A percentile compares a stretch with the other conserved stretches of the same genome.
phyloP scores from a whole-genome alignment of 2,888 invertebrate species.

The Mycalesis mineus region DNA sequence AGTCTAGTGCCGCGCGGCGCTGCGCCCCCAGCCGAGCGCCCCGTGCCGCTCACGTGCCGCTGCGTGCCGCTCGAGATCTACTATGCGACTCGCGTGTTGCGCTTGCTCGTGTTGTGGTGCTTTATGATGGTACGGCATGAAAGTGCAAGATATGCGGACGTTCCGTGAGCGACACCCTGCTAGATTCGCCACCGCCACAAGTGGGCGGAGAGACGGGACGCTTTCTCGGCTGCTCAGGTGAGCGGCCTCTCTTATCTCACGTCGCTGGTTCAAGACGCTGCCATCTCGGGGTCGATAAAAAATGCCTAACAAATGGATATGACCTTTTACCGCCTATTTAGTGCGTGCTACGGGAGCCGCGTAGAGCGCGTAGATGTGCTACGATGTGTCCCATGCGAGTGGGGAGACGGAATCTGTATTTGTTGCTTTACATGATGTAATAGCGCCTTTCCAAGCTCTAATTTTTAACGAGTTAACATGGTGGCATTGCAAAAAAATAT shows the following conservation, averaged over 20 bases:
- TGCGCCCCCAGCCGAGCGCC: slow-evolving; percentile 40
- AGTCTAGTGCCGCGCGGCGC: slow-evolving; percentile 57
- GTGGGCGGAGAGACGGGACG: slow-evolving; percentile 68
- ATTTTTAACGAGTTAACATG: background rate
- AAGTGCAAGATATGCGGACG: slow-evolving; percentile 74
- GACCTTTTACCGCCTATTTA: slow-evolving; percentile 24
- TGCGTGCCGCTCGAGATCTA: slow-evolving; percentile 37
- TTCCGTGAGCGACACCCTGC: slow-evolving; percentile 62
- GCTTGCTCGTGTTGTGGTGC: slow-evolving; percentile 69
- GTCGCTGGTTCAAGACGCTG: slow-evolving; percentile 56
- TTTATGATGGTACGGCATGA: slow-evolving; percentile 75
- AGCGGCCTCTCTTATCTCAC: slow-evolving; percentile 64
- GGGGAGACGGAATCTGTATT: background rate
- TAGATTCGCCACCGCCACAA: slow-evolving; percentile 62
- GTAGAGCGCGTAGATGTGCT: slow-evolving; percentile 2
- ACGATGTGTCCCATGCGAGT: slow-evolving; percentile 2
- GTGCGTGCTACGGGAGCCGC: slow-evolving; percentile 10
- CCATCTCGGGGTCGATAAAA: slow-evolving; percentile 68
- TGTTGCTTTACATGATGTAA: slow-evolving; percentile 22
- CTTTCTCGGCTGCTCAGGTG: slow-evolving; percentile 68
- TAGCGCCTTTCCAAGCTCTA: background rate
- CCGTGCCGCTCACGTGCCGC: slow-evolving; percentile 37
- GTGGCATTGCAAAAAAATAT: background rate
- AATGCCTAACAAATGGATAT: slow-evolving; percentile 35
- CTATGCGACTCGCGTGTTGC: slow-evolving; percentile 66